Evolutionary conservation across 2,113 vertebrate species (phyloP).

Genomic region (Ciconia stormi): DNA sequence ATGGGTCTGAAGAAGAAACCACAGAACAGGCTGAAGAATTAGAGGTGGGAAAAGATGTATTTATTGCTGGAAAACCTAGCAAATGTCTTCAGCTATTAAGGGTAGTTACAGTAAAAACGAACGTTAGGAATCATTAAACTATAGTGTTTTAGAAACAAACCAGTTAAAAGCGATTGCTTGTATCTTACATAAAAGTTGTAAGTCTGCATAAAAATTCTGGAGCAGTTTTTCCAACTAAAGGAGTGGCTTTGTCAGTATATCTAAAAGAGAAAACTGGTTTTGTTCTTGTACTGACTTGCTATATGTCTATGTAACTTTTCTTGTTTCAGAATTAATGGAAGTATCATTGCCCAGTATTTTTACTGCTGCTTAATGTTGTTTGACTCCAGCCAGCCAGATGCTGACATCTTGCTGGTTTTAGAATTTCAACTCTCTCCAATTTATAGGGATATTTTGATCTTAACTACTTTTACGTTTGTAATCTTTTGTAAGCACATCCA

Average conservation of each 20-base stretch:
- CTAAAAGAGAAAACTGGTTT: not conserved
- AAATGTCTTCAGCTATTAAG: not conserved
- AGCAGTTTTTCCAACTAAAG: not conserved
- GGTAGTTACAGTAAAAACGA: not conserved
- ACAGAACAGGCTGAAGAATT: constrained; percentile 85
- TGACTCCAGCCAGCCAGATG: not conserved
- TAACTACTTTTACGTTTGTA: not conserved
- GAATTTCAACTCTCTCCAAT: not conserved
- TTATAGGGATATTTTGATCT: not conserved
- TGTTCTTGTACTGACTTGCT: not conserved
- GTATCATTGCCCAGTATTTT: not conserved
- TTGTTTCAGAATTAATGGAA: not conserved
- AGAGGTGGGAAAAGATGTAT: constrained; percentile 79
- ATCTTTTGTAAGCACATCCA: not conserved
- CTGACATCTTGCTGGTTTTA: not conserved
- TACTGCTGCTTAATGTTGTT: not conserved
- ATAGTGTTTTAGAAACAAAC: not conserved
- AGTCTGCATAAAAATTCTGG: not conserved
- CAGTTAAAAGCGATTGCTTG: not conserved
- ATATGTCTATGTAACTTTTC: not conserved
- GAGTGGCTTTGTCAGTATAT: not conserved
- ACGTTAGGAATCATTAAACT: not conserved
- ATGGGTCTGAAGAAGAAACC: constrained; percentile 84
- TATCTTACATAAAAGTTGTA: not conserved
- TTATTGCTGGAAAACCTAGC: not conserved